Conservation (phyloP, 2,113 vertebrate species). For the Nyctibius bracteatus region DNA sequence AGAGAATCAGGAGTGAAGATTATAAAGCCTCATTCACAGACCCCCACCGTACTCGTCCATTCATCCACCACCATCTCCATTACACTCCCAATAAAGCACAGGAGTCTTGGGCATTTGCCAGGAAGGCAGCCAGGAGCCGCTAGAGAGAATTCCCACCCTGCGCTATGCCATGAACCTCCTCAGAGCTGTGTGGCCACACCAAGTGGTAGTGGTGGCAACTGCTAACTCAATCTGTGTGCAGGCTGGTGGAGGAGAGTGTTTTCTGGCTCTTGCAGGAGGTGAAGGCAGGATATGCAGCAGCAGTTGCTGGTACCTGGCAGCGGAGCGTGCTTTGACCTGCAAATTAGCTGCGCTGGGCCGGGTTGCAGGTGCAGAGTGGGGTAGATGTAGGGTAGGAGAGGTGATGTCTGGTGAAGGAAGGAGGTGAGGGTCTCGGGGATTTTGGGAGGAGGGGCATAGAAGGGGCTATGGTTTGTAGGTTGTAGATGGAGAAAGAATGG, state of each 20-base stretch:
- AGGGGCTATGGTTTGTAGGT: neutral
- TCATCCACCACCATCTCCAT: fast-evolving
- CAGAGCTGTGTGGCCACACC: neutral
- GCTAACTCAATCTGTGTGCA: neutral
- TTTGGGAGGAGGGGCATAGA: neutral
- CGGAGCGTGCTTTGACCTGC: neutral
- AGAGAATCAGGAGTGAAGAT: neutral
- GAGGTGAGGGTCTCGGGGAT: neutral
- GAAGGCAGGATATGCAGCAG: neutral
- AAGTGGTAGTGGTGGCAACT: fast-evolving
- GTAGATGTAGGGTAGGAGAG: neutral
- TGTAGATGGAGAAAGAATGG: neutral
- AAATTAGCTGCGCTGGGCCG: neutral
- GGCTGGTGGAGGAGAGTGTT: neutral
- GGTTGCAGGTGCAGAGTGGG: too few species aligned
- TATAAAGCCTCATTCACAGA: neutral
- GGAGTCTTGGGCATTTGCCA: neutral
- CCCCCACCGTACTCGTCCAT: neutral
- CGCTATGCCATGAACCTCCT: neutral
- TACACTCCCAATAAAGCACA: neutral
- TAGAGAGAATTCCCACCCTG: neutral
- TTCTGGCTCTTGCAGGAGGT: neutral
- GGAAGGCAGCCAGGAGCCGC: neutral
- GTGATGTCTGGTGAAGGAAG: neutral
- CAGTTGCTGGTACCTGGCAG: neutral